These are phyloP conservation scores for Sardinella longiceps DNA, from an alignment of 2,797 vertebrate species.

Conservation along the genomic window DNA sequence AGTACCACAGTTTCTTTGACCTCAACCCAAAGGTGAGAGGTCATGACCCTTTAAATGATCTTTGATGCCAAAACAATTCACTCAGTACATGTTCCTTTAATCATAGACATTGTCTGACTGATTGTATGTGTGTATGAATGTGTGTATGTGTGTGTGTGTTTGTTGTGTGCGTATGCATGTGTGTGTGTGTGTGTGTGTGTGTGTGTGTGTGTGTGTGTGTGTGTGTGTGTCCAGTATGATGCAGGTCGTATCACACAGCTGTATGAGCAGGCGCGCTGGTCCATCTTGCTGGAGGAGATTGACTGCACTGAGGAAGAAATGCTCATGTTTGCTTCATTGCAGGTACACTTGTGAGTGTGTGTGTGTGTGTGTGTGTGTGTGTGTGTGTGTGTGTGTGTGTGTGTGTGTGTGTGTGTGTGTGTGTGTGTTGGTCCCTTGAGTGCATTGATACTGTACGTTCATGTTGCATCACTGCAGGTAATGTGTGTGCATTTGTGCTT, in stretches of 20 bases:
- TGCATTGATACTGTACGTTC: not conserved
- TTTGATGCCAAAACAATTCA: not conserved
- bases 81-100: too few relatives aligned
- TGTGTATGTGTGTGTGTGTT: not conserved
- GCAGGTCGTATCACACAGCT: constrained; percentile 94
- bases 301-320: constrained; percentile 99
- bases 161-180: not conserved
- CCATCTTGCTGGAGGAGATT: constrained; percentile 93
- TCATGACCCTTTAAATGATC: not conserved
- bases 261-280: constrained; percentile 97
- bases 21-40: constrained; percentile 93
- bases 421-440: not conserved
- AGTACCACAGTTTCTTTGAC: constrained; percentile 98
- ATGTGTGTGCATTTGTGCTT: too few relatives aligned
- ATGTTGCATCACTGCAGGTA: constrained; percentile 11
- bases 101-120: too few relatives aligned
- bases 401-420: constrained; percentile 12
- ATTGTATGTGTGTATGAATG: not conserved
- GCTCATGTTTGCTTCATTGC: constrained; percentile 95
- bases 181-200: constrained; percentile 28
- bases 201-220: constrained; percentile 39
- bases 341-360: constrained; percentile 73
- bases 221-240: constrained; percentile 82
- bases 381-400: constrained; percentile 2
- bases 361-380: not conserved